These are phyloP conservation scores for Argyresthia albistria DNA, from an alignment of 2,888 invertebrate genomes.

Conservation along the genomic window DNA sequence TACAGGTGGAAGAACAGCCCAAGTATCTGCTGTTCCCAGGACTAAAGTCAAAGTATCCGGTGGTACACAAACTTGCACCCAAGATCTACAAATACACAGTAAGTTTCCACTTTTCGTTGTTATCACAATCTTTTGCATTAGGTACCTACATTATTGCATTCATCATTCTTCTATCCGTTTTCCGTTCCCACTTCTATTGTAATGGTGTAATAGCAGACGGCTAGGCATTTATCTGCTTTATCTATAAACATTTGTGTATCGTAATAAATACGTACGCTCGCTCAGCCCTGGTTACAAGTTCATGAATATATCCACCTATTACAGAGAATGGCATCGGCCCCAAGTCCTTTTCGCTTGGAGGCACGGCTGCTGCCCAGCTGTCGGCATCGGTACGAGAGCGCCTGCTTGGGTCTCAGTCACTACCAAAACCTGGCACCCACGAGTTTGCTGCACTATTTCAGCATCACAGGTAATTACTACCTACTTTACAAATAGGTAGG, in stretches of 20 bases:
- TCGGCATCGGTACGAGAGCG: constrained; percentile 90
- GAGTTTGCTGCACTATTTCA: constrained; percentile 77
- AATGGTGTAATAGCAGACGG: no score
- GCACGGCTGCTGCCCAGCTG: constrained; percentile 87
- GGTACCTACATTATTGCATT: not conserved
- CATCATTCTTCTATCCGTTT: not conserved
- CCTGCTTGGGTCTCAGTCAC: constrained; percentile 87
- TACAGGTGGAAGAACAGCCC: constrained; percentile 77
- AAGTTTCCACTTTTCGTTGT: no score
- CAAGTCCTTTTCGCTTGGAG: constrained; percentile 88
- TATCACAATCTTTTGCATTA: not conserved
- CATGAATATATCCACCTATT: constrained; percentile 8
- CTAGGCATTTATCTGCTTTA: no score
- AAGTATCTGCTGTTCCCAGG: constrained; percentile 88
- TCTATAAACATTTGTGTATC: no score
- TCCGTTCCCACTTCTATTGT: no score
- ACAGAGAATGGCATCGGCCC: constrained; percentile 82
- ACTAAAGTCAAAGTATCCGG: constrained; percentile 92
- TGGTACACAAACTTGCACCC: constrained; percentile 90
- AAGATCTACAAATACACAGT: constrained; percentile 81
- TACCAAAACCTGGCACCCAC: constrained; percentile 84
- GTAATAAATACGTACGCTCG: no score
- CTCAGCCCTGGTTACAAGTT: no score
- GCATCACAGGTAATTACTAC: constrained; percentile 67
- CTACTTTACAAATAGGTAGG: not conserved